Evolutionary conservation across 1,140 invertebrate species (phyloP).

Genomic region (Acyrthosiphon pisum): DNA sequence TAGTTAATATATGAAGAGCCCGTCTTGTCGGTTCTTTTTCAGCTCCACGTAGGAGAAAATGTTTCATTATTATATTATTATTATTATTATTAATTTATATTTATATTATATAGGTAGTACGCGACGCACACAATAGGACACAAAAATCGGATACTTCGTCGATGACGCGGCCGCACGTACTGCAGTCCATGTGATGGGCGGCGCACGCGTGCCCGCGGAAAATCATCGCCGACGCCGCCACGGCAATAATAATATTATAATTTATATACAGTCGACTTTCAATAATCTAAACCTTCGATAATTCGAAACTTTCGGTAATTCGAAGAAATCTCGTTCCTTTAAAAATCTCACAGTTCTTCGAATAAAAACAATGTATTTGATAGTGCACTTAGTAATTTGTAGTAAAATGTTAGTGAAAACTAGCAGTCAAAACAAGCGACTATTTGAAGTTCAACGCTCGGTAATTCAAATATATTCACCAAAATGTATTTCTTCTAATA

Average conservation of each 20-base stretch:
- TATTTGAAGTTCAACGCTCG: no score
- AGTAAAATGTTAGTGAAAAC: no score
- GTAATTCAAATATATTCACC: no score
- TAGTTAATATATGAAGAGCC: not conserved
- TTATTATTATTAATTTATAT: conserved; percentile 26
- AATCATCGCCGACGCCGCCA: not conserved
- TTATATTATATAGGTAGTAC: not conserved
- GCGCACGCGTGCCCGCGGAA: conserved; percentile 10
- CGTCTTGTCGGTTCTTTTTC: not conserved
- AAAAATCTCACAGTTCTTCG: no score
- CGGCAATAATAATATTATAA: not conserved
- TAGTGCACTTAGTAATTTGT: no score
- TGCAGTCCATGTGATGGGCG: not conserved
- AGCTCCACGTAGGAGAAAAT: not conserved
- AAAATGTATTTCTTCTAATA: no score
- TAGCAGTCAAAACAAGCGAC: no score
- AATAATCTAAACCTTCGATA: no score
- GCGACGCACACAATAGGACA: not conserved
- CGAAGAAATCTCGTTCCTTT: no score
- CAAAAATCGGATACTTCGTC: not conserved
- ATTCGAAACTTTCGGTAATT: no score
- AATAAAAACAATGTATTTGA: no score
- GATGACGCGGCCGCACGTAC: not conserved
- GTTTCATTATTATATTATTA: no score
- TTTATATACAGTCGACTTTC: not conserved